These are phyloP conservation scores for Coracopsis vasa DNA, from an alignment of 2,113 vertebrate genomes.

Conservation along the genomic window DNA sequence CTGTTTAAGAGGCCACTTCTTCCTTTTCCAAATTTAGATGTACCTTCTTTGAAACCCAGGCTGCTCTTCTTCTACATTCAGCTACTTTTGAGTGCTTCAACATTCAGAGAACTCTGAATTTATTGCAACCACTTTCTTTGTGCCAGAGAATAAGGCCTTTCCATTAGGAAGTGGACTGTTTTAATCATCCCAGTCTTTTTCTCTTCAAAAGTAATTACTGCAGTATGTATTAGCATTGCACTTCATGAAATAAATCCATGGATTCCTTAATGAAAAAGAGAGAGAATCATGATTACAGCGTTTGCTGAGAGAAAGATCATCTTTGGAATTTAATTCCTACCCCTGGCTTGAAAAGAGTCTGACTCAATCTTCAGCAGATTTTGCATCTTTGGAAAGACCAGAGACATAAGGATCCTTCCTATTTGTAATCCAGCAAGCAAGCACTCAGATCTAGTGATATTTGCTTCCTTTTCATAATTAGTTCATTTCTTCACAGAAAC, in stretches of 20 bases:
- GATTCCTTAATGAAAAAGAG: background rate
- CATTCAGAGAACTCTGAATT: background rate
- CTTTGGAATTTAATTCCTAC: background rate
- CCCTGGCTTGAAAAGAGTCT: background rate
- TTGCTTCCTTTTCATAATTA: background rate
- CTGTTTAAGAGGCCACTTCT: background rate
- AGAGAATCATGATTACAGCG: background rate
- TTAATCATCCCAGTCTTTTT: background rate
- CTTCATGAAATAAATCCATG: background rate
- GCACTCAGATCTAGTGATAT: background rate
- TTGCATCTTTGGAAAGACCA: background rate
- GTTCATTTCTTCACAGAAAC: background rate
- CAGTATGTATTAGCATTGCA: background rate
- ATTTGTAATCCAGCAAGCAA: background rate
- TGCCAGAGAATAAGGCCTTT: background rate
- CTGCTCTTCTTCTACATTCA: background rate
- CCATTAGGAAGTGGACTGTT: background rate
- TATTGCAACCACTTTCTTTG: background rate
- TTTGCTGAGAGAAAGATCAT: background rate
- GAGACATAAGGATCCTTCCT: background rate
- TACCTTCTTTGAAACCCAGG: background rate
- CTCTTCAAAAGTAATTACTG: background rate
- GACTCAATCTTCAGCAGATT: background rate
- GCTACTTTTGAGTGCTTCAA: background rate
- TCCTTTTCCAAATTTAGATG: background rate